Conservation (phyloP, 2,113 vertebrate species). For the Haemorhous mexicanus region DNA sequence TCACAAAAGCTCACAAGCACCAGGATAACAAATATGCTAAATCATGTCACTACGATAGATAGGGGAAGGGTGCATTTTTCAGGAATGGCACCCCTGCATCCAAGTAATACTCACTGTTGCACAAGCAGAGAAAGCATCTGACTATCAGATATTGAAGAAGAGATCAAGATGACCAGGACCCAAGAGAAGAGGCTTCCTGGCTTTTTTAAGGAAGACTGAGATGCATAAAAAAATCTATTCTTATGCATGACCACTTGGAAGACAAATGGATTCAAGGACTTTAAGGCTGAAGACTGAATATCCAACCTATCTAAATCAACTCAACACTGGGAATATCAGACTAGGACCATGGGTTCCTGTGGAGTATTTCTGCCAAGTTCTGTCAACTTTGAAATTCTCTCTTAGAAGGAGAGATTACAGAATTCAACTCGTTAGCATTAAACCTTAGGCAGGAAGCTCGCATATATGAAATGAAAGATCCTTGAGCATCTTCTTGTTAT, state of each 20-base stretch:
- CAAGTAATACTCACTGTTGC: not conserved
- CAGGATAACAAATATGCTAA: not conserved
- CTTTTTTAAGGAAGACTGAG: not conserved
- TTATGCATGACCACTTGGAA: not conserved
- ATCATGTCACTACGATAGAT: not conserved
- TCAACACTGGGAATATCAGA: not conserved
- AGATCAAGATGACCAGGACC: not conserved
- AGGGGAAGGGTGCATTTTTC: not conserved
- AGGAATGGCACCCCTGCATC: not conserved
- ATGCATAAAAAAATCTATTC: not conserved
- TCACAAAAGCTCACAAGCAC: not conserved
- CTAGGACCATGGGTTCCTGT: not conserved
- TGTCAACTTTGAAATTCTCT: not conserved
- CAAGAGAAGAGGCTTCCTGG: not conserved
- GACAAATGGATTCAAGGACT: not conserved
- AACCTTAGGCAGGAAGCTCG: not conserved
- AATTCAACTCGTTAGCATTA: not conserved
- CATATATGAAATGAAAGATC: not conserved
- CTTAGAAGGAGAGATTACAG: not conserved
- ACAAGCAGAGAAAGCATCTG: not conserved
- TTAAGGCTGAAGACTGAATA: not conserved
- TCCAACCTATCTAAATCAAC: not conserved
- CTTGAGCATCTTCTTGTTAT: not conserved
- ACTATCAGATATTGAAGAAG: not conserved
- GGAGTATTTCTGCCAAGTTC: not conserved